Evolutionary conservation across 1,140 invertebrate species (phyloP), one percentile per base, ranked within the genome.

Genomic region (Drosophila azteca): DNA sequence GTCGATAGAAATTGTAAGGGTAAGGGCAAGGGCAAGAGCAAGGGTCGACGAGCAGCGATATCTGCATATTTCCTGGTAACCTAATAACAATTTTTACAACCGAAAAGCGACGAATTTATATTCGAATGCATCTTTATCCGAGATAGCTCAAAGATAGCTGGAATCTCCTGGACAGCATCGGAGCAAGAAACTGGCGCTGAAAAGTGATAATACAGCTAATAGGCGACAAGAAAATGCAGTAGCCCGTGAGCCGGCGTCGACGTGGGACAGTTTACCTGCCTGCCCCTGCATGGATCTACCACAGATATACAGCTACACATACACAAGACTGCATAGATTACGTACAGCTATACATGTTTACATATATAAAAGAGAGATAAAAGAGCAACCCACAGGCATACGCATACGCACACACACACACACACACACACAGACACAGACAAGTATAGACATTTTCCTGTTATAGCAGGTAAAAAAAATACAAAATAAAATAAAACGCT

Each of bases 381-480:
- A 84, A 82, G 63, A 81, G 57, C 59, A 64, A 43, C 57, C 29
- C 71, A 74, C 58, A 61, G 29, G 6, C 51, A 57, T 46, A 59
- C 26, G 17, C 17, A 20, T 20, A 20, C 17, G 17, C 17, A 20
- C 48, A 59, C 44, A 66, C 75, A 46, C 9, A 29, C 29, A 43
- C 74, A 65, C 52, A 75, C 63, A 46, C 48, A 59, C 44, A 66
- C 75, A 46, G 7, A 29, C 29, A 43, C 74, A 65, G 52, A 75
- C 63, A 46, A 45, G 52, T 67, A 69, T 45, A 77, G 63, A 69
- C 74, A 87, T 83, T 87, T 87, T 87, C 83, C 83, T 88, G 79
- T 79, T 83, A 73, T 62, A 61, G 69, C 83, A 87, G 83, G 83
- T 88, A 88, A 84, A 89, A 88, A 65, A 66, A 82, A 77, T 79